Evolutionary conservation across 1,140 invertebrate genomes (phyloP).

Genomic region (Drosophila carrolli): DNA sequence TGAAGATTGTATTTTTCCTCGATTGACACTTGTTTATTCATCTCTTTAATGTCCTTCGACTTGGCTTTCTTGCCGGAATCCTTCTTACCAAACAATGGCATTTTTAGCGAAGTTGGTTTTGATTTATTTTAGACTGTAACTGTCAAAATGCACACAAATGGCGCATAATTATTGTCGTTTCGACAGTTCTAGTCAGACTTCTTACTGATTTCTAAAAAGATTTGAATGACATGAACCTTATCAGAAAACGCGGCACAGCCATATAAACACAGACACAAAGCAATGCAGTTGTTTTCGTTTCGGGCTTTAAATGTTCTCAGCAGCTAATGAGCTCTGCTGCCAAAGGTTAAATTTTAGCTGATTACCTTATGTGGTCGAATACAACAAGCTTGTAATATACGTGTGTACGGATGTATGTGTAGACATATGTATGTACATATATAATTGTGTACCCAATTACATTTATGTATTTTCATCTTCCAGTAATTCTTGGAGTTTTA

Average conservation of each 20-base stretch:
- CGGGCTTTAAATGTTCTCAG: background rate
- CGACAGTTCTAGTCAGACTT: constrained; percentile 7
- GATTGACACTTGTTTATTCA: constrained; percentile 91
- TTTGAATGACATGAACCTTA: constrained; percentile 8
- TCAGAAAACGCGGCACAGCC: constrained; percentile 8
- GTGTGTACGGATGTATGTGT: background rate
- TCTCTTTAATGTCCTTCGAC: constrained; percentile 90
- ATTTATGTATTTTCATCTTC: too few relatives aligned
- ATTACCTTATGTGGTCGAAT: constrained; percentile 17
- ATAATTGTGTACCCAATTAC: background rate
- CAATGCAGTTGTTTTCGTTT: constrained; percentile 22
- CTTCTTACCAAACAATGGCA: constrained; percentile 96
- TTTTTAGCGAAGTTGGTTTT: constrained; percentile 73
- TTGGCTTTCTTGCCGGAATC: constrained; percentile 93
- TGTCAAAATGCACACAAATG: constrained; percentile 1
- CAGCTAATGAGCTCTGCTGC: constrained; percentile 8
- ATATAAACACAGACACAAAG: background rate
- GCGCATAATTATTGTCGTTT: constrained; percentile 16
- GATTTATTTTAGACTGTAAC: background rate
- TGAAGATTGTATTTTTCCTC: constrained; percentile 96
- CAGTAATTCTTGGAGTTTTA: background rate
- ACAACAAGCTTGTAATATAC: background rate
- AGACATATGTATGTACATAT: too few relatives aligned
- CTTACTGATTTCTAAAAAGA: constrained; percentile 5
- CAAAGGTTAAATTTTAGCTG: constrained; percentile 35